Evolutionary conservation across 2,113 vertebrate species (phyloP).

Genomic region (Xiphorhynchus elegans): DNA sequence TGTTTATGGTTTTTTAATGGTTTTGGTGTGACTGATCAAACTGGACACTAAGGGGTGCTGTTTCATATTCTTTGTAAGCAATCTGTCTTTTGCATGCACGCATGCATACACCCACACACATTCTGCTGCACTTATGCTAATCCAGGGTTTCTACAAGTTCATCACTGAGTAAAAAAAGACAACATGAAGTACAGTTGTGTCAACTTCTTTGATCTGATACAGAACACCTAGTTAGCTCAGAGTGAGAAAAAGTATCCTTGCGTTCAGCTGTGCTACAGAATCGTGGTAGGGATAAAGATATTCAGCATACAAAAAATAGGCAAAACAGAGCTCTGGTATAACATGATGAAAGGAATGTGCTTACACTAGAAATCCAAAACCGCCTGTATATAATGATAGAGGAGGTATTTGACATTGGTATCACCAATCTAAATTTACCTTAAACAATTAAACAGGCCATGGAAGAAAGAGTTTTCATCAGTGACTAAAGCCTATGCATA

Average conservation of each 20-base stretch:
- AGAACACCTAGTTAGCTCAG: conserved; percentile 17
- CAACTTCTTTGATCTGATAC: conserved; percentile 35
- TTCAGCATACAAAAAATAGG: background rate
- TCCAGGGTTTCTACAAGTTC: background rate
- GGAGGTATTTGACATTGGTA: background rate
- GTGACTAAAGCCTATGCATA: background rate
- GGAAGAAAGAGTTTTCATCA: background rate
- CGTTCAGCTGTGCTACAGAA: background rate
- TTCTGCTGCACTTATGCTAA: background rate
- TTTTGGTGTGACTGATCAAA: background rate
- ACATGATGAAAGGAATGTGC: background rate
- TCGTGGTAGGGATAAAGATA: background rate
- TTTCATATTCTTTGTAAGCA: background rate
- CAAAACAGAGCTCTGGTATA: background rate
- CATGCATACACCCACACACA: rapidly evolving
- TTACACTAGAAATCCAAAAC: background rate
- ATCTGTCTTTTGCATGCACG: rapidly evolving
- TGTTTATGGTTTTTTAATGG: rapidly evolving
- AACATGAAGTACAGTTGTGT: conserved; percentile 25
- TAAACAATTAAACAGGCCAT: background rate
- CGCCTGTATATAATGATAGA: background rate
- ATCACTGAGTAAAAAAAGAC: background rate
- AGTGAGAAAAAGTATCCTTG: conserved; percentile 36
- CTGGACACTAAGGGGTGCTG: conserved; percentile 53
- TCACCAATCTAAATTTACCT: background rate